Evolutionary conservation across 2,888 invertebrate species (phyloP), one percentile per base, ranked within the genome.

Genomic region (Hydraecia micacea): DNA sequence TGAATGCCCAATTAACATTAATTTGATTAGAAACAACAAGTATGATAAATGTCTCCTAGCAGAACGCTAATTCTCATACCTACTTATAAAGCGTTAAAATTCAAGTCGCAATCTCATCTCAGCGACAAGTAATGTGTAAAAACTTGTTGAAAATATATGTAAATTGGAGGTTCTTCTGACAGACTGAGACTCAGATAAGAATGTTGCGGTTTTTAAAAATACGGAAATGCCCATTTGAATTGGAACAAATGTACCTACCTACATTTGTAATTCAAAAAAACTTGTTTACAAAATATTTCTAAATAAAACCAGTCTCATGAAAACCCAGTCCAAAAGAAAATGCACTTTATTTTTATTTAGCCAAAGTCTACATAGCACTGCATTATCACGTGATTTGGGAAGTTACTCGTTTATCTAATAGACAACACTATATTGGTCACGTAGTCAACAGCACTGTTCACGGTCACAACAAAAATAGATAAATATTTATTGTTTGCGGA

Each of bases 381-480:
- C 49, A 49, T 21, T 6, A 36, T 42, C 67, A 52, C 81, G 28
- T 71, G 63, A 39, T 39, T 58, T 21, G 15, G 6, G 2, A 39
- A 42, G 21, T 42, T 60, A 65, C 28, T 25, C 70, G 36, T 67
- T 18, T 69, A 55, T 42, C 9, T 55, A 71, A 49, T 21, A 72
- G 55, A 73, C 69, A 68, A 83, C 60, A 69, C 36, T 60, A 8
- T 60, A 65, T n/a, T n/a, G 13, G 74, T 84, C 75, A 84, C 84
- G 84, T 79, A 73, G 69, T 52, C 87, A n/a, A 60, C 73, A 63
- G 42, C 60, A 75, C 49, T 69, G 66, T 79, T 86, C 87, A 84
- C 55, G 80, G 79, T 67, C 87, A 71, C 52, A 60, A 28, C 39
- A 52, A 32, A 46, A 68, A 49, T 55, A 77, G 83, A 84, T 77